Base-by-base conservation (phyloP, 2,888 invertebrate genomes). In the Philereme transversata region DNA sequence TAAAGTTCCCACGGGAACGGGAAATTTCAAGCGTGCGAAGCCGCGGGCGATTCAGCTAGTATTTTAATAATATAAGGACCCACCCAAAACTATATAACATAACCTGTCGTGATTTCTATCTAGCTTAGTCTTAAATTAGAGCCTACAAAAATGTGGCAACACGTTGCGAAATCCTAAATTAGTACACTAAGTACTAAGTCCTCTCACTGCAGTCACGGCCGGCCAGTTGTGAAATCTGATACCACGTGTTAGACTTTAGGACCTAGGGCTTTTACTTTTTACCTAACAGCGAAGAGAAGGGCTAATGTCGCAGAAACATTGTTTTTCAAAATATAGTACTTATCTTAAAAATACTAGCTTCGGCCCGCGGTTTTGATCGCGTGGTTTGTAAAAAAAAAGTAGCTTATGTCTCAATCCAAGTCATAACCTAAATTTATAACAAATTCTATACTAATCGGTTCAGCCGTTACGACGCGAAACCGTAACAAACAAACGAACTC, bases 171-270 rank as follows among this genome's bases (percentile, higher is more conserved):
- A 63, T 52, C 59, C 63, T 63, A 57, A 59, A 59, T 59, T 55
- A 50, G 51, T 53, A 54, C 53, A 48, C 10, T 45, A 22, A 9
- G 46, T 51, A 57, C 33, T 35, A 44, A 34, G 62, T 51, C 59
- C 63, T 63, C 59, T 63, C 63, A 56, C 63, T 52, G 40, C 54
- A 62, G 63, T 63, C 63, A 63, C 56, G 63, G 63, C 46, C 63
- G 59, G 59, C 41, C 45, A 7, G 63, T 63, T 63, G 59, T 36
- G 55, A 41, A 63, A 63, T 49, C 10, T 33, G 22, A 41, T 11
- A 10, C 56, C 63, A 63, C 63, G 63, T 63, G 58, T 11, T 51
- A 54, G 49, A 41, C 48, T 43, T 49, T 56, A 59, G 63, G 56
- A 49, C 52, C 60, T 52, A 59, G 63, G 56, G 52, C 52, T 63